phyloP scores from a whole-genome alignment of 1,140 invertebrate species.

The Drosophila eugracilis region DNA sequence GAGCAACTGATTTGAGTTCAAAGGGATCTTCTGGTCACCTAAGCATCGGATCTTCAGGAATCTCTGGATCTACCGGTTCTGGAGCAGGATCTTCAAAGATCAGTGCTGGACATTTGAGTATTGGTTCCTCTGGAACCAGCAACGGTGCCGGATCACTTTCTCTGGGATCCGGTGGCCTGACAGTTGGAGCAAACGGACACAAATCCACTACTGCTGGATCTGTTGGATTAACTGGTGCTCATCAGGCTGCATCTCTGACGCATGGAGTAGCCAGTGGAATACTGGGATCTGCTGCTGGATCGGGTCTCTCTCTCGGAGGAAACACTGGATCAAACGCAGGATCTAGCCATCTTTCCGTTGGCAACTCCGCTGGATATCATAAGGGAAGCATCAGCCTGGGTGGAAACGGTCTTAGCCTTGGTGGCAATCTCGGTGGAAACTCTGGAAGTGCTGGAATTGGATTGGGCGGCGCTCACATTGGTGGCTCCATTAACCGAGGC shows the following conservation, averaged over 20 bases:
- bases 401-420: conserved; percentile 19
- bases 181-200: not conserved
- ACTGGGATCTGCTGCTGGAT: not conserved
- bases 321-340: not conserved
- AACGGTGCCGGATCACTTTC: not conserved
- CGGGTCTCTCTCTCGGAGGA: conserved; percentile 1
- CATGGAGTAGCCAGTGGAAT: conserved; percentile 8
- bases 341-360: not conserved
- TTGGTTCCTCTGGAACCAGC: conserved; percentile 1
- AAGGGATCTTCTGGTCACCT: not conserved
- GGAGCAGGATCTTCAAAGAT: not conserved
- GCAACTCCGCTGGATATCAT: conserved; percentile 1
- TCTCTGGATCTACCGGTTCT: not conserved
- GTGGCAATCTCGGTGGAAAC: conserved; percentile 4
- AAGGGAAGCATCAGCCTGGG: conserved; percentile 3
- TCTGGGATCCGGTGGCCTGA: not conserved
- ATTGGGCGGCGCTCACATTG: conserved; percentile 9
- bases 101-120: conserved; percentile 5
- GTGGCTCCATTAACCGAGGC: conserved; percentile 22
- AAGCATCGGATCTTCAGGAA: conserved; percentile 8
- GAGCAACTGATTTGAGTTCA: not conserved
- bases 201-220: not conserved
- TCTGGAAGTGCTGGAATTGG: conserved; percentile 16
- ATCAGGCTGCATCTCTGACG: conserved; percentile 5
- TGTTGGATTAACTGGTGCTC: conserved; percentile 3